phyloP scores from a whole-genome alignment of 1,140 invertebrate genomes.

The Callitettix versicolor region DNA sequence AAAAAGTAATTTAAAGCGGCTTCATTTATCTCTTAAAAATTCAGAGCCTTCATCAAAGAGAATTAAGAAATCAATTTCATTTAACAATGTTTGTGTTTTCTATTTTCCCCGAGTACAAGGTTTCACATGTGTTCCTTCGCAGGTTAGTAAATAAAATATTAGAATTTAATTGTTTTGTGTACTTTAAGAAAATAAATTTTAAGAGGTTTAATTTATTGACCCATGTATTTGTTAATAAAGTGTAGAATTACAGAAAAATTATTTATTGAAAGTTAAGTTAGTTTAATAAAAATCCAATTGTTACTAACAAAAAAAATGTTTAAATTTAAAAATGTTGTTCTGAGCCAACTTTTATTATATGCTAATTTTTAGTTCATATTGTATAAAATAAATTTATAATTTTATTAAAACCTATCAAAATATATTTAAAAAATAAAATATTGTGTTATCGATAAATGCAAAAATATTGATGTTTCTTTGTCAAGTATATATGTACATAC shows the following conservation, averaged over 20 bases:
- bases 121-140: constrained; percentile 94
- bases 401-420: too few species aligned
- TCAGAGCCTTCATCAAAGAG: constrained; percentile 31
- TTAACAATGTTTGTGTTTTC: constrained; percentile 86
- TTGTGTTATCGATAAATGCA: too few species aligned
- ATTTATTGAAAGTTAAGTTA: not conserved
- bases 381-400: too few species aligned
- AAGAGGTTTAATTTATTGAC: not conserved
- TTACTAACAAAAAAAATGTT: too few species aligned
- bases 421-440: too few species aligned
- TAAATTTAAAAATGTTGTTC: too few species aligned
- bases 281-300: not conserved
- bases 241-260: not conserved
- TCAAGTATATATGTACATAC: too few species aligned
- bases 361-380: too few species aligned
- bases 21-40: not conserved
- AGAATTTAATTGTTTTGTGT: not conserved
- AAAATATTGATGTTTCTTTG: too few species aligned
- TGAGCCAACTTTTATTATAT: too few species aligned
- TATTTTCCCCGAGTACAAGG: constrained; percentile 93
- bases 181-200: not conserved
- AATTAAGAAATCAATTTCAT: constrained; percentile 69
- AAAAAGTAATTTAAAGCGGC: constrained; percentile 45
- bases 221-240: not conserved
- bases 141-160: constrained; percentile 38